Evolutionary conservation across 1,140 invertebrate genomes (phyloP).

Genomic region (Lucilia cuprina): DNA sequence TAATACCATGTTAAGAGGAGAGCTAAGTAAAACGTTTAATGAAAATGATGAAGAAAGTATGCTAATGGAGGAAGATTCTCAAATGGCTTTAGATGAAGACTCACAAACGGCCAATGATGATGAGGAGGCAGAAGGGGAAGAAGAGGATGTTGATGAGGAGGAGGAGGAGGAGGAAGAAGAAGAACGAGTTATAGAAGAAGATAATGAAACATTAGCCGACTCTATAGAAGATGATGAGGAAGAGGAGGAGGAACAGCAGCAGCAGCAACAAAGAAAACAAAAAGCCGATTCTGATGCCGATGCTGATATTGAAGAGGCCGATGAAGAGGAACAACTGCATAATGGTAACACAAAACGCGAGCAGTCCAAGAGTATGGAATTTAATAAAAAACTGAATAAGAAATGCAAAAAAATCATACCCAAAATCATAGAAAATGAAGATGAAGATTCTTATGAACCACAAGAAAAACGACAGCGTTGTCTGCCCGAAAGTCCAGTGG

Average conservation of each 20-base stretch:
- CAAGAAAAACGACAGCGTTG: slow-evolving; percentile 7
- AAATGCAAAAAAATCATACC: slow-evolving; percentile 6
- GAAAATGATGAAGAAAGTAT: slow-evolving; percentile 21
- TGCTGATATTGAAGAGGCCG: slow-evolving; percentile 39
- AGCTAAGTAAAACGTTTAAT: neutral
- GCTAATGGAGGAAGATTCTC: slow-evolving; percentile 12
- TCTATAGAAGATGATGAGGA: slow-evolving; percentile 35
- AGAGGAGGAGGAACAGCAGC: neutral
- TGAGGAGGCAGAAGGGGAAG: slow-evolving; percentile 42
- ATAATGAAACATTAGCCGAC: slow-evolving; percentile 35
- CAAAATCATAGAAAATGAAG: slow-evolving; percentile 3
- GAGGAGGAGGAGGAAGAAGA: slow-evolving; percentile 36
- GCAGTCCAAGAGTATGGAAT: neutral
- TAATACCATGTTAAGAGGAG: neutral
- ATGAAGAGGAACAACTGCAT: slow-evolving; percentile 39
- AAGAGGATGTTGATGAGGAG: slow-evolving; percentile 32
- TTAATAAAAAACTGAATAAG: neutral
- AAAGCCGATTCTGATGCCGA: slow-evolving; percentile 35
- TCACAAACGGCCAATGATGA: slow-evolving; percentile 41
- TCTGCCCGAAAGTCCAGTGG: neutral
- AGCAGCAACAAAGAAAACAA: slow-evolving; percentile 35
- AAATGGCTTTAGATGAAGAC: neutral
- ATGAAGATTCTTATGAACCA: slow-evolving; percentile 25
- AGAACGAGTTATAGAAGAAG: neutral
- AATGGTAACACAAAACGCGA: neutral